These are phyloP conservation scores for Apogon talboti DNA, from an alignment of 2,797 vertebrate species.

Conservation along the genomic window DNA sequence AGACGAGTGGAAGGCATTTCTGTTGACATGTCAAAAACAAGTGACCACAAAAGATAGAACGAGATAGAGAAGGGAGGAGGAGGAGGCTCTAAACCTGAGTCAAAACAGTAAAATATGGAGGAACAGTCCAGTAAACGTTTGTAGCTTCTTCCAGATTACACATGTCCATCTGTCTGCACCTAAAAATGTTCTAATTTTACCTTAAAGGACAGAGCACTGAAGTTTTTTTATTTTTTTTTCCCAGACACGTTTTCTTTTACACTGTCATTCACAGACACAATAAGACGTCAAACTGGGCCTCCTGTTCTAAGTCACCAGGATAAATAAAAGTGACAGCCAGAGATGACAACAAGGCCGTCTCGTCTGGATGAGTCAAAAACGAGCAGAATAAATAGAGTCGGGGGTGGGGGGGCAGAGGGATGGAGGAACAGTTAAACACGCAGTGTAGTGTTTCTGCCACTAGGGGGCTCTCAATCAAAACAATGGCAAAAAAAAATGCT, in stretches of 20 bases:
- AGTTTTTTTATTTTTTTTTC: constrained; percentile 3
- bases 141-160: neutral
- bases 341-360: constrained; percentile 20
- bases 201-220: neutral
- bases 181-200: neutral
- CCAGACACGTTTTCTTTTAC: neutral
- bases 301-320: neutral
- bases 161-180: constrained; percentile 1
- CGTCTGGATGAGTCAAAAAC: constrained; percentile 7
- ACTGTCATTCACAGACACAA: constrained; percentile 11
- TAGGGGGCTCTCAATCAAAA: too few relatives aligned
- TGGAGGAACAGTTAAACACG: neutral
- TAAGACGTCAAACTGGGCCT: constrained; percentile 10
- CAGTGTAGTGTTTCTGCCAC: too few relatives aligned
- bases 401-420: neutral
- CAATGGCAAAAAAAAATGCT: too few relatives aligned
- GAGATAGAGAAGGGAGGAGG: neutral
- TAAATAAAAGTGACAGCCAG: constrained; percentile 38
- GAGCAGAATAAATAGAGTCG: constrained; percentile 9
- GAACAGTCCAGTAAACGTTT: too few relatives aligned
- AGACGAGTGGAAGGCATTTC: constrained; percentile 15
- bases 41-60: neutral
- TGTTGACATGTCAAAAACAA: constrained; percentile 24
- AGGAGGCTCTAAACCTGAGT: too few relatives aligned
- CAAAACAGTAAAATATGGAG: too few relatives aligned